Conservation (phyloP, 2,888 invertebrate genomes). For the Camptogramma bilineatum region DNA sequence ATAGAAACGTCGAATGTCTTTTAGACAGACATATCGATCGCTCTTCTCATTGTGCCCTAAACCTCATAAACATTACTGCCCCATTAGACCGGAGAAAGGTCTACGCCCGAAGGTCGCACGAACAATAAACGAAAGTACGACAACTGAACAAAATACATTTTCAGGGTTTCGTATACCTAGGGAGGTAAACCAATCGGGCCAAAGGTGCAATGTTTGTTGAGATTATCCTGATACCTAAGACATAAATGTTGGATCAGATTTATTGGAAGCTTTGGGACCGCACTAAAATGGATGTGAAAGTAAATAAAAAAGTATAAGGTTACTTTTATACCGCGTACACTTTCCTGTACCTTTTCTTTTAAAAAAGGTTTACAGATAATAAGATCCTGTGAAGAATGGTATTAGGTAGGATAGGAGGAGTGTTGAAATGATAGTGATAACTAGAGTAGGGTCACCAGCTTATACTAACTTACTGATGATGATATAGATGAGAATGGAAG, state of each 20-base stretch:
- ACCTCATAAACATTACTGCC: constrained; percentile 43
- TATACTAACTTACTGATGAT: no score
- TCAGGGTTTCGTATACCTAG: constrained; percentile 7
- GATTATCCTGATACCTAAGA: neutral
- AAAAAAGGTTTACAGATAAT: no score
- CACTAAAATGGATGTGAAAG: neutral
- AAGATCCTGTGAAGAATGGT: neutral
- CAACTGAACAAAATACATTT: constrained; percentile 37
- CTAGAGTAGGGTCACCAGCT: no score
- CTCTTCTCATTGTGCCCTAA: constrained; percentile 38
- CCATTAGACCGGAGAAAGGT: constrained; percentile 40
- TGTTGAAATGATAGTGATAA: neutral
- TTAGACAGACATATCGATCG: constrained; percentile 43
- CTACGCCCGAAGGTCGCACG: constrained; percentile 44
- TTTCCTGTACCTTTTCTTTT: neutral
- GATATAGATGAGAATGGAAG: no score
- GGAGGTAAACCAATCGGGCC: neutral
- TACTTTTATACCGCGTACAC: neutral
- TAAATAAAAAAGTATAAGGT: neutral
- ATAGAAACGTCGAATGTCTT: constrained; percentile 29
- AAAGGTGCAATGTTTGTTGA: neutral
- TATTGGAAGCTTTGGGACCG: neutral
- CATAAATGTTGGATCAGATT: neutral
- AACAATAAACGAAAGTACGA: constrained; percentile 47
- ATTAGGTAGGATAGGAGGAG: no score